These are phyloP conservation scores for Limenitis arthemis DNA, from an alignment of 2,888 invertebrate species.

Conservation along the genomic window DNA sequence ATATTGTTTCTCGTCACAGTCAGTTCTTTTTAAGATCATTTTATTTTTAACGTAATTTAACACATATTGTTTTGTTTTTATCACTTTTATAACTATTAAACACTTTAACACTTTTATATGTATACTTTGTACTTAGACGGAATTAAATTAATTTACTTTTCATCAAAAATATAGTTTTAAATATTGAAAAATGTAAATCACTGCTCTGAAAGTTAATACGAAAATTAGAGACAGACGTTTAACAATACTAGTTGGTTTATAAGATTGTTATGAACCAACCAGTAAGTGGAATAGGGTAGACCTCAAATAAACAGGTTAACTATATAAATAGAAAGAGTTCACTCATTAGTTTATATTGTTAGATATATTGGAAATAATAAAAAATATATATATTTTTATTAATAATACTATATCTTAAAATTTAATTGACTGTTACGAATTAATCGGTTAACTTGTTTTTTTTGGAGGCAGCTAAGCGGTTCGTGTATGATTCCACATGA, in stretches of 20 bases:
- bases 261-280: constrained; percentile 56
- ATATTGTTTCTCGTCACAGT: constrained; percentile 43
- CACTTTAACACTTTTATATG: constrained; percentile 39
- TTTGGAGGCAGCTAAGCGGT: constrained; percentile 67
- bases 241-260: constrained; percentile 52
- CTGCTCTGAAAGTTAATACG: constrained; percentile 46
- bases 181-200: constrained; percentile 46
- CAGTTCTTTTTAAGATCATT: constrained; percentile 49
- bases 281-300: constrained; percentile 40
- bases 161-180: constrained; percentile 59
- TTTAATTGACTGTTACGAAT: background rate
- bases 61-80: constrained; percentile 43
- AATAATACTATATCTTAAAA: background rate
- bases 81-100: constrained; percentile 37
- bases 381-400: background rate
- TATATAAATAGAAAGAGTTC: background rate
- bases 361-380: background rate
- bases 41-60: constrained; percentile 42
- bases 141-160: constrained; percentile 49
- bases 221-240: constrained; percentile 24
- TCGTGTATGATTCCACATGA: constrained; percentile 64
- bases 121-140: constrained; percentile 65
- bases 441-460: constrained; percentile 40
- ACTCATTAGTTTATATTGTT: background rate
- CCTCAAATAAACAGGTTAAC: constrained; percentile 51